Percentiles rank a stretch among this genome's conserved stretches.
These are phyloP conservation scores for Tachyglossus aculeatus DNA, from an alignment of 2,797 vertebrate genomes.

Conservation along the genomic window DNA sequence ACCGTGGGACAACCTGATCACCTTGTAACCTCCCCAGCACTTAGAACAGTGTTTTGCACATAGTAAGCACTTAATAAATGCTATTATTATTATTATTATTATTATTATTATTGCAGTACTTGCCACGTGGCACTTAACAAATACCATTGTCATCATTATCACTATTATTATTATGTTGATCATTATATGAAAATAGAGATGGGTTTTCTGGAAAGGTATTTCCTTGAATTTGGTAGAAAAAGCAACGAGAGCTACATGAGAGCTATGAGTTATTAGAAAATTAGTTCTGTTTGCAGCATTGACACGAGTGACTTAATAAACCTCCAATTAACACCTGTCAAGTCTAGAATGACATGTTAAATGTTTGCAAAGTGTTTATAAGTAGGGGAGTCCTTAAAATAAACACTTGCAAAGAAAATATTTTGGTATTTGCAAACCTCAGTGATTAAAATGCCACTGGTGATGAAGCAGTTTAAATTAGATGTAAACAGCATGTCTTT, in stretches of 20 bases:
- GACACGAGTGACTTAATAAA: conserved; percentile 6
- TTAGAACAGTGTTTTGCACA: no score
- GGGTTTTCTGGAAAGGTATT: conserved; percentile 5
- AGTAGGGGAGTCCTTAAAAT: conserved; percentile 6
- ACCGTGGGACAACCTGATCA: no score
- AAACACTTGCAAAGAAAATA: conserved; percentile 20
- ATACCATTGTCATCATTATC: no score
- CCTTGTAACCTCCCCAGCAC: no score
- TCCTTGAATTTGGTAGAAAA: conserved; percentile 14
- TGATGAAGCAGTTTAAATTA: not conserved
- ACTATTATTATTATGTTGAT: no score
- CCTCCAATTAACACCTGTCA: conserved; percentile 21
- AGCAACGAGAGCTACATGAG: not conserved
- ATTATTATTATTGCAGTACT: no score
- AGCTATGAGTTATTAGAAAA: not conserved
- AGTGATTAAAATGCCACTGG: not conserved
- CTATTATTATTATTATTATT: no score
- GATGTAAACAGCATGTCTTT: not conserved
- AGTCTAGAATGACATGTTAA: conserved; percentile 13
- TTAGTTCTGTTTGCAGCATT: conserved; percentile 8
- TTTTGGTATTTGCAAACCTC: not conserved
- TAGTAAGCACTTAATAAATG: no score
- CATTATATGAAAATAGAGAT: not conserved
- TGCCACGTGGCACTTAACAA: no score
- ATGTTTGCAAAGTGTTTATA: not conserved